Conservation (phyloP, 2,113 vertebrate genomes). For the Riparia riparia region DNA sequence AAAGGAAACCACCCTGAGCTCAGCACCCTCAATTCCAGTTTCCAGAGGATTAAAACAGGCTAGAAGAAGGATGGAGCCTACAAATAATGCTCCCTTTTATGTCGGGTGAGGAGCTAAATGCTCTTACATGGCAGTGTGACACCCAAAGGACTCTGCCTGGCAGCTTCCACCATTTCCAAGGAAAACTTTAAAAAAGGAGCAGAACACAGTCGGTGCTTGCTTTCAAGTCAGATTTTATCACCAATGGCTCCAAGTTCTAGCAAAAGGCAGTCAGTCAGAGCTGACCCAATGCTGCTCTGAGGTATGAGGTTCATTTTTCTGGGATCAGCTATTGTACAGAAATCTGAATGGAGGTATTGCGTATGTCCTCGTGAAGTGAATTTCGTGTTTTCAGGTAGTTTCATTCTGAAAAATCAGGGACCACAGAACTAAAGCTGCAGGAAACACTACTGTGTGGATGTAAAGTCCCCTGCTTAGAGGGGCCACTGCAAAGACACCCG, state of each 20-base stretch:
- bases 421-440: neutral
- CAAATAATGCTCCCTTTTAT: neutral
- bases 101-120: neutral
- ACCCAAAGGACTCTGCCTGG: neutral
- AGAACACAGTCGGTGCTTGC: neutral
- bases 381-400: accelerated
- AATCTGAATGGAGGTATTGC: neutral
- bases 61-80: neutral
- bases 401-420: neutral
- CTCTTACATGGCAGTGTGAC: accelerated
- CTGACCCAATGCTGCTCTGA: neutral
- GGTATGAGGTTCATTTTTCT: neutral
- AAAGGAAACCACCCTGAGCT: neutral
- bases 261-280: neutral
- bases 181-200: neutral
- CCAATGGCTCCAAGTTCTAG: neutral
- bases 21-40: neutral
- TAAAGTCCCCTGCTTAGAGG: neutral
- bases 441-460: neutral
- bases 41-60: neutral
- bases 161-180: neutral
- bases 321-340: neutral
- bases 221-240: neutral
- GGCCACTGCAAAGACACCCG: neutral
- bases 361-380: accelerated